Base-by-base conservation (phyloP, 2,113 vertebrate species). In the Poicephalus meyeri region DNA sequence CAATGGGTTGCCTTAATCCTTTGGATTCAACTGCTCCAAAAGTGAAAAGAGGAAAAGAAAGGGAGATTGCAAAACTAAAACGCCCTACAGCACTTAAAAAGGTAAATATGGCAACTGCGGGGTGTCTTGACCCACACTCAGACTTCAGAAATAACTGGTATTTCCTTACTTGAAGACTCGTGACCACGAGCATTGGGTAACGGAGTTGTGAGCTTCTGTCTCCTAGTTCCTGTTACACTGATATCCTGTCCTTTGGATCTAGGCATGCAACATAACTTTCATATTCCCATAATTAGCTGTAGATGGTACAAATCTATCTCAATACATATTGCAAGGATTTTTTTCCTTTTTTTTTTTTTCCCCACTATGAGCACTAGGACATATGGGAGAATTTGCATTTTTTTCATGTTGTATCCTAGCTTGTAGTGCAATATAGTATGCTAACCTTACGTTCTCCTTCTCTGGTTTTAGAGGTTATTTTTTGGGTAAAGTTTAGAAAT, bases 1-100 rank as follows among this genome's bases (percentile, higher is more conserved):
- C 98, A 88, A 91, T 98, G 24, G 96, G 98, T 65, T 98, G 98
- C 77, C 99, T 99, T 97, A 99, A 99, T 95, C 98, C 98, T 89
- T 97, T 99, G 97, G 99, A 99, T 83, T 98, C 99, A 44, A 98
- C 98, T 89, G 98, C 99, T 14, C 99, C 99, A 1, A 98, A 99
- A 76, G 95, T 99, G 49, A 99, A 99, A 97, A 98, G 99, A 95
- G 99, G 99, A 58, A 99, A 99, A 97, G 99, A 99, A 71, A 98
- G 99, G 88, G 99, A 99, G 88, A 97, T 99, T 88, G 98, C 99
- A 49, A 99, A 99, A 98, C 98, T 99, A 53, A 99, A 99, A 97
- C 98, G 99, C 39, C 99, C 99, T 64, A 99, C 99, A 21, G 99
- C 99, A 25, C 99, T 99, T 86, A 99, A 99, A 97, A 99, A 99